Conservation (phyloP, 2,888 invertebrate species). For the Adela reaumurella region DNA sequence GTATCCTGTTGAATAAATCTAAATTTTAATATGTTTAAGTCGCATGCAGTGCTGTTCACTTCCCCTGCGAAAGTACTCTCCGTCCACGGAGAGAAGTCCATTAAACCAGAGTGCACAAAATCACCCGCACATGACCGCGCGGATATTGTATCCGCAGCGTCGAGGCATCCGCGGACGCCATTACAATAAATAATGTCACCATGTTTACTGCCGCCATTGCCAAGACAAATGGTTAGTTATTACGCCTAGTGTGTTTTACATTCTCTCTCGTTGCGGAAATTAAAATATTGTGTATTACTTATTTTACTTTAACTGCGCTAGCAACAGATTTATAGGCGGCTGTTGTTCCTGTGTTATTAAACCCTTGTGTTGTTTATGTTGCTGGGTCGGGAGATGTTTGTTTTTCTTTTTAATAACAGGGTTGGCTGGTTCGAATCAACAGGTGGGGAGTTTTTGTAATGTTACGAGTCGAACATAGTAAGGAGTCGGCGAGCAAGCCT, state of each 20-base stretch:
- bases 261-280: conserved; percentile 41
- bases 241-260: conserved; percentile 52
- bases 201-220: conserved; percentile 56
- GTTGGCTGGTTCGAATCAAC: no score
- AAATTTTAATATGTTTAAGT: no score
- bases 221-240: conserved; percentile 58
- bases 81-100: no score
- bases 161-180: conserved; percentile 26
- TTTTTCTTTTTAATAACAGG: no score
- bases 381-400: neutral
- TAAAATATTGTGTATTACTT: conserved; percentile 54
- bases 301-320: conserved; percentile 38
- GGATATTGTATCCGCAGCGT: neutral
- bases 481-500: no score
- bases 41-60: no score
- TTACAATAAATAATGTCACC: conserved; percentile 55
- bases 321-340: neutral
- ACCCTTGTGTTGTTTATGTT: neutral
- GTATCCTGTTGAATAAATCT: no score
- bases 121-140: neutral
- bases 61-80: no score
- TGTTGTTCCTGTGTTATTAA: neutral
- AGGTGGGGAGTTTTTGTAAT: no score
- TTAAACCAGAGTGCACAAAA: neutral
- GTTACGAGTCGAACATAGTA: no score